Conservation (phyloP, 1,140 invertebrate species). For the Arctopsyche grandis region DNA sequence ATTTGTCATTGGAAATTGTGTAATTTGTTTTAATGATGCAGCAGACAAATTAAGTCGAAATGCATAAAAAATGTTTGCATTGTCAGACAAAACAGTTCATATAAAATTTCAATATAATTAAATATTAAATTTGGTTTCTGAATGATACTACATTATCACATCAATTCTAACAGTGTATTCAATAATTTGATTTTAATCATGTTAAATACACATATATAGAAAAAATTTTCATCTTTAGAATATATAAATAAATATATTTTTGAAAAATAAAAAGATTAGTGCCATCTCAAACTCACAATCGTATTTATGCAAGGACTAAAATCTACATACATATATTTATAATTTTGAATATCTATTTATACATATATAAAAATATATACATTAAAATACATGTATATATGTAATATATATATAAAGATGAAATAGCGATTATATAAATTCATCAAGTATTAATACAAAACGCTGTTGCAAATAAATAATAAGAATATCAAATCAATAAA, state of each 20-base stretch:
- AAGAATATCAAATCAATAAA: slow-evolving; percentile 16
- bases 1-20: too few species aligned
- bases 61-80: neutral
- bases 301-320: neutral
- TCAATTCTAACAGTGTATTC: slow-evolving; percentile 17
- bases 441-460: neutral
- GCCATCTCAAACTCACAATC: neutral
- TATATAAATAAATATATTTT: slow-evolving; percentile 5
- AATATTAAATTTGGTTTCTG: slow-evolving; percentile 36
- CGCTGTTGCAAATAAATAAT: slow-evolving; percentile 8
- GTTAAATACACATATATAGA: neutral
- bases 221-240: neutral
- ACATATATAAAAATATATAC: slow-evolving; percentile 4
- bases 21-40: too few species aligned
- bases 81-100: slow-evolving; percentile 16
- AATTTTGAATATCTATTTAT: neutral
- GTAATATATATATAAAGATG: neutral
- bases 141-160: slow-evolving; percentile 31
- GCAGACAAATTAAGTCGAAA: too few species aligned
- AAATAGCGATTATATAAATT: neutral
- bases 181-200: slow-evolving; percentile 1
- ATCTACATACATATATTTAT: neutral
- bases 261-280: neutral
- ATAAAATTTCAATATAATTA: slow-evolving; percentile 23
- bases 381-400: neutral